Percentiles rank a stretch among this genome's conserved stretches.
These are phyloP conservation scores for Somateria mollissima DNA, from an alignment of 2,797 vertebrate genomes.

Conservation along the genomic window DNA sequence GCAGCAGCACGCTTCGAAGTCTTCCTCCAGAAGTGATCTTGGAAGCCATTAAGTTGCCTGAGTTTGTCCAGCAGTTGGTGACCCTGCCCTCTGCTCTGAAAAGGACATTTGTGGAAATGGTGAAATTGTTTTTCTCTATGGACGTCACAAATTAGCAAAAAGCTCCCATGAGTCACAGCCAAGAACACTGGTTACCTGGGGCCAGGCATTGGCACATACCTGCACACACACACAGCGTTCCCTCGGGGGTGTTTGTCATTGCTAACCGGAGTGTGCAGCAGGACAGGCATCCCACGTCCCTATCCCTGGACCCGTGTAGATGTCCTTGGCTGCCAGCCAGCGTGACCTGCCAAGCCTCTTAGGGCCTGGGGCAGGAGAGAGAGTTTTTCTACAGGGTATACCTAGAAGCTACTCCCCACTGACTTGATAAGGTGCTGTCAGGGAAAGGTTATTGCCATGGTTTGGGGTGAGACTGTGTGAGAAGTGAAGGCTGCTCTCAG, in stretches of 20 bases:
- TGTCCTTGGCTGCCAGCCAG: background rate
- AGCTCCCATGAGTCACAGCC: background rate
- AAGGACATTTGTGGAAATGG: conserved; percentile 57
- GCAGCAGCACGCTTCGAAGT: background rate
- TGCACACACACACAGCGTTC: background rate
- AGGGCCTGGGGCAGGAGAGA: background rate
- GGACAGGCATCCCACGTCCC: background rate
- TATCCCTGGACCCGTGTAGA: background rate
- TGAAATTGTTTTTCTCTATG: background rate
- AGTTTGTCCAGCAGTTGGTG: conserved; percentile 24
- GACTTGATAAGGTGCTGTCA: background rate
- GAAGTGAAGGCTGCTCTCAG: background rate
- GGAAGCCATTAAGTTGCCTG: conserved; percentile 38
- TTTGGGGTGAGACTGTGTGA: background rate
- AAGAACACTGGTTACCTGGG: background rate
- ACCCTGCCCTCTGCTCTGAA: conserved; percentile 18
- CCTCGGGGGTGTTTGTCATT: background rate
- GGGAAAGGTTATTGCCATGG: background rate
- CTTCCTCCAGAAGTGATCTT: conserved; percentile 37
- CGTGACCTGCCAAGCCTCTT: accelerated
- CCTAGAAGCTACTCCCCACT: background rate
- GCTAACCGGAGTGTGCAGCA: background rate
- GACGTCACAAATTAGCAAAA: background rate
- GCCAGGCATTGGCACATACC: background rate
- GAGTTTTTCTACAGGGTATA: background rate